Base-by-base conservation (phyloP, 2,888 invertebrate genomes). In the Idaea dimidiata region DNA sequence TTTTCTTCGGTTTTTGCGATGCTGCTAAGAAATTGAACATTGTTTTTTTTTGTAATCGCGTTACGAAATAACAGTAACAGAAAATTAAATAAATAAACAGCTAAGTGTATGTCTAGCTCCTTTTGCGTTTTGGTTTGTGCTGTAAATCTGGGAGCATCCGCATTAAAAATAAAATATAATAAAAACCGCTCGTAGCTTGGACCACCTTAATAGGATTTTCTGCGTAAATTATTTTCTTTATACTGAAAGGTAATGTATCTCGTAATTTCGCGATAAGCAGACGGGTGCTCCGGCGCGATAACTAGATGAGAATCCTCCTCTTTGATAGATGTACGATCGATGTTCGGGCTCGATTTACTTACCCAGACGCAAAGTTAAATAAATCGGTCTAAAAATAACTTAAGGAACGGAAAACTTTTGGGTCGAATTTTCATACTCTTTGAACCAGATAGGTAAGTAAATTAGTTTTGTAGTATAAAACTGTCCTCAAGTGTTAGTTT, bases 171-270 rank as follows among this genome's bases (percentile, higher is more conserved):
- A n/a, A n/a, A n/a, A n/a, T n/a, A n/a, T 43, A 8, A 14, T 14
- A 2, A 43, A 43, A 43, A 43, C 43, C 59, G 57, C 65, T 55
- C 18, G 54, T 64, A 68, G 61, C 68, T 72, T 64, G 60, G 58
- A 63, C 71, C 74, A 62, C 59, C 54, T 64, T 58, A 58, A 61
- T 64, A 78, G 85, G 86, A 84, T 84, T 84, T 87, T 74, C 77
- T 72, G 80, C 83, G 86, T 84, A 88, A 88, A 89, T 89, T 87
- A 88, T 88, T 88, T 75, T 89, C 86, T 88, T 88, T 87, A 86
- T 83, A 81, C 83, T 77, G 69, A 71, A 74, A 81, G 77, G 82
- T 82, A 84, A 86, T 76, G 80, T 86, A 84, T 85, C 86, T 84
- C 83, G 86, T 87, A 86, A 88, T 87, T 84, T 81, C 54, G n/a